Conservation (phyloP, 1,140 invertebrate species). For the Cryptotermes secundus region DNA sequence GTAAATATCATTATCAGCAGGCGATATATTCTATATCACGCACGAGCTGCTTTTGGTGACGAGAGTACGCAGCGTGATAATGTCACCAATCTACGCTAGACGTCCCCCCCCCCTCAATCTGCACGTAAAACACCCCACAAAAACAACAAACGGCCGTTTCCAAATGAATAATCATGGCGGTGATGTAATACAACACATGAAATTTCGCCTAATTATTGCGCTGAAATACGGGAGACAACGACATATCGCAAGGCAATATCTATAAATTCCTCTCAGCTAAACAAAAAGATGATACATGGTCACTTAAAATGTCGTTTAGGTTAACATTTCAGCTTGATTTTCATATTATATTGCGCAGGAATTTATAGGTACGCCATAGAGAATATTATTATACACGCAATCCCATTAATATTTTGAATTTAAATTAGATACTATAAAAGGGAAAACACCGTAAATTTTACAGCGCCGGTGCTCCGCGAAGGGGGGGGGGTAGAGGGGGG, state of each 20-base stretch:
- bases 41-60: not conserved
- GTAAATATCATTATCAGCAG: no score
- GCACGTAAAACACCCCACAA: not conserved
- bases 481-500: not conserved
- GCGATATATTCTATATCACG: not conserved
- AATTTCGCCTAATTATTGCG: slow-evolving; percentile 12
- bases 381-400: slow-evolving; percentile 30
- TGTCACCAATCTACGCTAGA: not conserved
- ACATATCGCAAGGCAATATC: not conserved
- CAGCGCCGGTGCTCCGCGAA: slow-evolving; percentile 5
- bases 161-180: not conserved
- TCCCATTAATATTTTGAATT: slow-evolving; percentile 33
- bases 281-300: slow-evolving; percentile 18
- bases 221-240: not conserved
- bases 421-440: slow-evolving; percentile 34
- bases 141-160: not conserved
- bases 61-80: not conserved
- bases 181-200: not conserved
- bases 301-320: slow-evolving; percentile 30
- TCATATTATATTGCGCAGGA: slow-evolving; percentile 28
- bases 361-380: slow-evolving; percentile 28
- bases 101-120: not conserved
- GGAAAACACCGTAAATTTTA: slow-evolving; percentile 31
- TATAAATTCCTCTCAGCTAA: not conserved
- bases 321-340: slow-evolving; percentile 29